These are phyloP conservation scores for Rhizomys pruinosus DNA, from an alignment of 2,113 vertebrate species.

Conservation along the genomic window DNA sequence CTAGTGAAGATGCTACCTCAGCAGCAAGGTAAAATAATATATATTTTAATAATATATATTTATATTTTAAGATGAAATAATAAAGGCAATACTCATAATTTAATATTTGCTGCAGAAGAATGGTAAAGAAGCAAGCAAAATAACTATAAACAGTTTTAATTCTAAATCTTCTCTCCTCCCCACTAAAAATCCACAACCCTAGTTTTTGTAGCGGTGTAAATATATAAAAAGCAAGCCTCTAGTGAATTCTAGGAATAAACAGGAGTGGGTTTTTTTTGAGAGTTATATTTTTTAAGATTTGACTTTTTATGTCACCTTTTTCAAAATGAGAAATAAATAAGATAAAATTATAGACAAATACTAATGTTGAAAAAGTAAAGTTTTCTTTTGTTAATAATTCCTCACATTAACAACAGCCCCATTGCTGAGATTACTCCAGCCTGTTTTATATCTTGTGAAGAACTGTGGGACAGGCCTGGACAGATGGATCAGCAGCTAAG, in stretches of 20 bases:
- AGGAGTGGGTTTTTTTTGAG: too few relatives aligned
- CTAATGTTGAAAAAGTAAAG: not conserved
- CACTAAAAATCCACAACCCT: not conserved
- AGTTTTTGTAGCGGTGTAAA: not conserved
- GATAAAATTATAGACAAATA: not conserved
- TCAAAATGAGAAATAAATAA: not conserved
- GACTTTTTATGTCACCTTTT: not conserved
- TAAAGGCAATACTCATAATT: not conserved
- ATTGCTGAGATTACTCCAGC: not conserved
- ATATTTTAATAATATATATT: not conserved
- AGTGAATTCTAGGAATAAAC: conserved; percentile 29
- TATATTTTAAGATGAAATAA: not conserved
- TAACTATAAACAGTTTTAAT: conserved; percentile 30
- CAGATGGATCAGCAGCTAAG: too few relatives aligned
- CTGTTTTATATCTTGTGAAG: not conserved
- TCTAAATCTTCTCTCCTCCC: not conserved
- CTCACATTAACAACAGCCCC: not conserved
- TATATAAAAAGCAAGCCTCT: not conserved
- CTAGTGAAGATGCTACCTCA: not conserved
- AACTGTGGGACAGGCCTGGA: not conserved
- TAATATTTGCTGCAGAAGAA: not conserved
- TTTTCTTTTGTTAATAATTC: not conserved
- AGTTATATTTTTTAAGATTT: not conserved
- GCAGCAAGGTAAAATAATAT: not conserved
- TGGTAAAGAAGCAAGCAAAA: conserved; percentile 17